These are phyloP conservation scores for Sylvia atricapilla DNA, from an alignment of 2,113 vertebrate genomes.

Conservation along the genomic window DNA sequence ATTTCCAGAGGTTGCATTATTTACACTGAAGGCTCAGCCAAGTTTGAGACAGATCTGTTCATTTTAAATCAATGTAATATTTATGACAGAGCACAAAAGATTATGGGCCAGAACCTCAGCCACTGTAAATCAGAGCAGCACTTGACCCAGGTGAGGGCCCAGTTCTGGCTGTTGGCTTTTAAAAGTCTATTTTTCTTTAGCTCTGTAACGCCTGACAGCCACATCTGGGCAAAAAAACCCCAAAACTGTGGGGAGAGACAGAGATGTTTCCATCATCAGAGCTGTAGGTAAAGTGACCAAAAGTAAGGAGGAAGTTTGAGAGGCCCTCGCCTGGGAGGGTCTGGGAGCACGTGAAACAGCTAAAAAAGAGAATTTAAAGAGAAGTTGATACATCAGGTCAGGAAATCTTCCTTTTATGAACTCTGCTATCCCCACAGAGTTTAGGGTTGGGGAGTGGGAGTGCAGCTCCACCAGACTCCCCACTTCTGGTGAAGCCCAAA, in stretches of 20 bases:
- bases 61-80: background rate
- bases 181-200: background rate
- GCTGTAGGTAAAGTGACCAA: background rate
- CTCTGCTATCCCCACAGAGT: background rate
- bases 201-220: background rate
- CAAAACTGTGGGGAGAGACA: background rate
- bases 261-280: background rate
- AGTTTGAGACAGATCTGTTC: background rate
- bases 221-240: background rate
- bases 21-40: background rate
- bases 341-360: fast-evolving
- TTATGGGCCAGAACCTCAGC: background rate
- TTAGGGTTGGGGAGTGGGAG: background rate
- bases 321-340: background rate
- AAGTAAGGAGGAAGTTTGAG: background rate
- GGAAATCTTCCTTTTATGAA: background rate
- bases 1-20: background rate
- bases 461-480: background rate
- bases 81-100: background rate
- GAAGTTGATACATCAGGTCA: background rate
- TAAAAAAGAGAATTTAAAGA: background rate
- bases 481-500: background rate
- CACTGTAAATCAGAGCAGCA: background rate
- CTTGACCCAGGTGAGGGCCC: background rate
- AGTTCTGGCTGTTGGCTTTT: constrained; percentile 12